These are phyloP conservation scores for Vombatus ursinus DNA, from an alignment of 2,113 vertebrate species.

Conservation along the genomic window DNA sequence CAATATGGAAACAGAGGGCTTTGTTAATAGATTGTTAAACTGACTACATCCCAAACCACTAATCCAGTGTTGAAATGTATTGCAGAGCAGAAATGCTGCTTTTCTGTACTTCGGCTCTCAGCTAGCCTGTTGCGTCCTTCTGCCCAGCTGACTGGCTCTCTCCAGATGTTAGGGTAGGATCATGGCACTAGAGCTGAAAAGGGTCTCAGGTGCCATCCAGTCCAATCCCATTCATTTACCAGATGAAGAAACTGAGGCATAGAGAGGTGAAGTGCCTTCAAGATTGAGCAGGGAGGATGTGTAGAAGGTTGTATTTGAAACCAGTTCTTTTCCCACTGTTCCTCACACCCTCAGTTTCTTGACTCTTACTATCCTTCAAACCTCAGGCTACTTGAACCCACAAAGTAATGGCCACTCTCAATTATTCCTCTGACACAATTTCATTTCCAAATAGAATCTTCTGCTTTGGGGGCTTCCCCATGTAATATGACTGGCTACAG, in stretches of 20 bases:
- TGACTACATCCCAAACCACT: slow-evolving; percentile 17
- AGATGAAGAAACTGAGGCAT: neutral
- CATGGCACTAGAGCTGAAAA: neutral
- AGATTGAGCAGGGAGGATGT: neutral
- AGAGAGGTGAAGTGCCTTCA: neutral
- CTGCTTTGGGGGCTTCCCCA: neutral
- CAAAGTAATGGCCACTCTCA: neutral
- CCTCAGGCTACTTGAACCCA: slow-evolving; percentile 29
- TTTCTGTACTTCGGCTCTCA: slow-evolving; percentile 24
- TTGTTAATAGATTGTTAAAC: neutral
- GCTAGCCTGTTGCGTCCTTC: slow-evolving; percentile 23
- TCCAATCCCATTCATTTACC: neutral
- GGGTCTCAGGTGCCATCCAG: neutral
- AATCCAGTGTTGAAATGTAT: slow-evolving; percentile 10
- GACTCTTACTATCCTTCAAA: neutral
- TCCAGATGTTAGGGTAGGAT: slow-evolving; percentile 17
- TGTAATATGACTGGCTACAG: fast-evolving
- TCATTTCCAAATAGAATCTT: slow-evolving; percentile 19
- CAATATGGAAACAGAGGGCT: neutral
- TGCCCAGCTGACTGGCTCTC: slow-evolving; percentile 28
- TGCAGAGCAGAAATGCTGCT: neutral
- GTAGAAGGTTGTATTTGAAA: neutral
- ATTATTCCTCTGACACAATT: slow-evolving; percentile 52
- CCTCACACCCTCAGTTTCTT: neutral
- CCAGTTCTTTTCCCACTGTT: neutral